Conservation (phyloP, 2,113 vertebrate species). For the Tetrax tetrax region DNA sequence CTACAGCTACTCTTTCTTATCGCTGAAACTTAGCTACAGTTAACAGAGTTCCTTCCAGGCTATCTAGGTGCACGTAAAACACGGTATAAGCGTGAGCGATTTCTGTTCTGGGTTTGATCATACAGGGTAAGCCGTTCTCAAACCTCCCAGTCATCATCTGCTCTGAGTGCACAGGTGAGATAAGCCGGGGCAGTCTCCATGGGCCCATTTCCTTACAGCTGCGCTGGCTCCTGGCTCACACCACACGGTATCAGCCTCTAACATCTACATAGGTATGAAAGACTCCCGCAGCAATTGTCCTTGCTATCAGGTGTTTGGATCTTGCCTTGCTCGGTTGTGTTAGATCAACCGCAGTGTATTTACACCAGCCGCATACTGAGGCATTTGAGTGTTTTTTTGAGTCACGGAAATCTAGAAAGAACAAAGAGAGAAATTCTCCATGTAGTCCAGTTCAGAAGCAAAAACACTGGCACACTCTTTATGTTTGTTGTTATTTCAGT, state of each 20-base stretch:
- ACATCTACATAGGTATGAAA: not conserved
- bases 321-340: not conserved
- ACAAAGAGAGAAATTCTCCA: not conserved
- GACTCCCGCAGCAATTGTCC: not conserved
- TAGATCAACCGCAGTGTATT: not conserved
- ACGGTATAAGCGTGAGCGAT: rapidly evolving
- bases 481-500: not conserved
- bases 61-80: not conserved
- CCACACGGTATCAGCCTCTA: not conserved
- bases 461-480: not conserved
- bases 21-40: not conserved
- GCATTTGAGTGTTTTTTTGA: not conserved
- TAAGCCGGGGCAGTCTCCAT: not conserved
- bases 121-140: not conserved
- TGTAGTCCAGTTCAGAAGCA: not conserved
- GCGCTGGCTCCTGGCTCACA: not conserved
- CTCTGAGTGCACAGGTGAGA: not conserved
- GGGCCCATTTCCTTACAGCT: not conserved
- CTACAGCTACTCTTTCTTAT: not conserved
- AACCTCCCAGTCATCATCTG: not conserved
- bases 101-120: not conserved
- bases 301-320: not conserved
- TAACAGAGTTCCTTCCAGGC: not conserved
- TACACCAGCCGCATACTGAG: rapidly evolving
- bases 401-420: not conserved